Evolutionary conservation across 2,113 vertebrate genomes (phyloP).

Genomic region (Cyprinodon brontotheroides): DNA sequence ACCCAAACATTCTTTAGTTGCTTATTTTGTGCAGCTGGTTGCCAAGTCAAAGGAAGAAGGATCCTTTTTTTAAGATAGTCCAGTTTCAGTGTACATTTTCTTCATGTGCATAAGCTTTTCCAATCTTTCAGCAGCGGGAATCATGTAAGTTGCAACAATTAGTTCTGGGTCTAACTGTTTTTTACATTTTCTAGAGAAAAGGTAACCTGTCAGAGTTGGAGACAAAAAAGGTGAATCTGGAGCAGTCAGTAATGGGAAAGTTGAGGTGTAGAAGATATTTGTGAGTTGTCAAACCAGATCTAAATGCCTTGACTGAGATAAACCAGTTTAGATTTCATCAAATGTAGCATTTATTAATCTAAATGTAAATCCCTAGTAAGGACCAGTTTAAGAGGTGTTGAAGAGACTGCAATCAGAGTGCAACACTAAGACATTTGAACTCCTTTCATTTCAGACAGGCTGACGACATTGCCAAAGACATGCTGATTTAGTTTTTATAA

Average conservation of each 20-base stretch:
- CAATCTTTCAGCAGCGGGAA: slow-evolving; percentile 17
- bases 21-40: background rate
- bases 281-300: background rate
- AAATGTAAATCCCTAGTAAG: background rate
- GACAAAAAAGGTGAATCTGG: background rate
- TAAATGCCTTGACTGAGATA: background rate
- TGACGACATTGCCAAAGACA: slow-evolving; percentile 7
- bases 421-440: background rate
- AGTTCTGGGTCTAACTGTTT: slow-evolving; percentile 14
- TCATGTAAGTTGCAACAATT: slow-evolving; percentile 45
- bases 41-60: slow-evolving; percentile 28
- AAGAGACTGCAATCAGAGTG: background rate
- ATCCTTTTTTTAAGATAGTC: slow-evolving; percentile 5
- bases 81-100: background rate
- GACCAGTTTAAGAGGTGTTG: background rate
- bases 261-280: too few species aligned
- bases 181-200: background rate
- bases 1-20: background rate
- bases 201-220: background rate
- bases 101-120: slow-evolving; percentile 10
- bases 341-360: background rate
- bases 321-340: background rate
- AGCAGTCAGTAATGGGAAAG: too few species aligned
- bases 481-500: background rate
- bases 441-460: background rate